Percentiles rank a stretch among this genome's conserved stretches.
Evolutionary conservation across 2,888 invertebrate species (phyloP).

Genomic region (Galeruca laticollis): DNA sequence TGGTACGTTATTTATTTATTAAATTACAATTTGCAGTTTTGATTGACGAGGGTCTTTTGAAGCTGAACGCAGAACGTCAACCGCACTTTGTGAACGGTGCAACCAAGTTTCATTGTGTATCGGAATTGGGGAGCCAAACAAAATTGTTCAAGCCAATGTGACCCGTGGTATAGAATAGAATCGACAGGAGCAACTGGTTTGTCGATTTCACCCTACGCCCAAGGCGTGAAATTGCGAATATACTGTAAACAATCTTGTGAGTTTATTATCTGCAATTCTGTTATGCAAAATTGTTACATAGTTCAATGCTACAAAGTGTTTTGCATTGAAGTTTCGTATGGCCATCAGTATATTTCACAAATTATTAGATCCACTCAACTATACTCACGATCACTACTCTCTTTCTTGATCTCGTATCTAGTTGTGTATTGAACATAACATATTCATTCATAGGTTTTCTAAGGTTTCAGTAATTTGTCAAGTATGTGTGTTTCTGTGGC

Average conservation of each 20-base stretch:
- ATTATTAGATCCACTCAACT: too few species aligned
- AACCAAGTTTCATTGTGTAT: conserved; percentile 9
- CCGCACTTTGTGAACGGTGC: conserved; percentile 1
- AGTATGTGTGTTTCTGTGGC: too few species aligned
- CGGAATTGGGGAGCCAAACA: not conserved
- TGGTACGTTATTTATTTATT: not conserved
- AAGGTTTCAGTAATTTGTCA: too few species aligned
- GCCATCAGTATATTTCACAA: too few species aligned
- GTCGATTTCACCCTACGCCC: not conserved
- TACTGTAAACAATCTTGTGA: not conserved
- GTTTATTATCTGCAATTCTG: not conserved
- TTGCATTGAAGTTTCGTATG: too few species aligned
- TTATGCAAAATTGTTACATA: not conserved
- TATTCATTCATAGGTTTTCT: too few species aligned
- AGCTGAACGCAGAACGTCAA: not conserved
- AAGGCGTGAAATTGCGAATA: not conserved
- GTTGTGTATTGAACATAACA: too few species aligned
- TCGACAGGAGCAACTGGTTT: not conserved
- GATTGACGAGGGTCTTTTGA: conserved; percentile 8
- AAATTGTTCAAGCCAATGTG: conserved; percentile 3
- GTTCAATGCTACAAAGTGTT: too few species aligned
- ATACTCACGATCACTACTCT: too few species aligned
- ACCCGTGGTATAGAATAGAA: not conserved
- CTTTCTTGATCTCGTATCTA: too few species aligned
- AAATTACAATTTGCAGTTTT: not conserved